Evolutionary conservation across 2,888 invertebrate species (phyloP).

Genomic region (Incurvaria masculella): DNA sequence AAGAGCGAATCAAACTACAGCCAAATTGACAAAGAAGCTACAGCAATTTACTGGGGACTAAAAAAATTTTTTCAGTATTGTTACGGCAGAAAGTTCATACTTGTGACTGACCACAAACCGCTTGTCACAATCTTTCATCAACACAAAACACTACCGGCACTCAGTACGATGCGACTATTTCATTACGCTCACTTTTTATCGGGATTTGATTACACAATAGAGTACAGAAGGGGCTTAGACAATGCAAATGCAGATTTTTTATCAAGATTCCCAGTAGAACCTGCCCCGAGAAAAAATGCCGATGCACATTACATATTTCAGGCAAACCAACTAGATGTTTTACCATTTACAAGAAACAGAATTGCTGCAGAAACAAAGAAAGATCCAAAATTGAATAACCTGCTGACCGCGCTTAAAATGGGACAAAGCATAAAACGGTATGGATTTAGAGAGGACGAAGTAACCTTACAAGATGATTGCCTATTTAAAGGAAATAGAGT

Average conservation of each 20-base stretch:
- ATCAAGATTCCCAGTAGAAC: conserved; percentile 4
- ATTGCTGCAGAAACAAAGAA: conserved; percentile 9
- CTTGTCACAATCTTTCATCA: conserved; percentile 27
- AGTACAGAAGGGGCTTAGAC: conserved; percentile 13
- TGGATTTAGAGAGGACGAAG: conserved; percentile 8
- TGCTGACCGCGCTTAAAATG: conserved; percentile 8
- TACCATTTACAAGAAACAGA: conserved; percentile 10
- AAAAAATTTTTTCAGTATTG: conserved; percentile 27
- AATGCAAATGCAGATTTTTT: conserved; percentile 10
- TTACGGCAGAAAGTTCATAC: conserved; percentile 24
- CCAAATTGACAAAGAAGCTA: conserved; percentile 28
- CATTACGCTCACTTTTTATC: conserved; percentile 17
- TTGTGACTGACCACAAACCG: no score
- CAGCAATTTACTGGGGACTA: conserved; percentile 23
- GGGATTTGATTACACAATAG: conserved; percentile 18
- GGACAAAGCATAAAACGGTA: neutral
- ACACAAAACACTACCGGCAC: conserved; percentile 16
- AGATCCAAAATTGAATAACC: conserved; percentile 8
- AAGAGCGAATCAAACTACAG: conserved; percentile 25
- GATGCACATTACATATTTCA: conserved; percentile 10
- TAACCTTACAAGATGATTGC: conserved; percentile 12
- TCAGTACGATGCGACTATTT: conserved; percentile 16
- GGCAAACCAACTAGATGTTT: conserved; percentile 11
- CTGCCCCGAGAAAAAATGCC: neutral
- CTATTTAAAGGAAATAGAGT: conserved; percentile 11